phyloP scores from a whole-genome alignment of 2,888 invertebrate genomes.

The Tolmerus cingulatus region DNA sequence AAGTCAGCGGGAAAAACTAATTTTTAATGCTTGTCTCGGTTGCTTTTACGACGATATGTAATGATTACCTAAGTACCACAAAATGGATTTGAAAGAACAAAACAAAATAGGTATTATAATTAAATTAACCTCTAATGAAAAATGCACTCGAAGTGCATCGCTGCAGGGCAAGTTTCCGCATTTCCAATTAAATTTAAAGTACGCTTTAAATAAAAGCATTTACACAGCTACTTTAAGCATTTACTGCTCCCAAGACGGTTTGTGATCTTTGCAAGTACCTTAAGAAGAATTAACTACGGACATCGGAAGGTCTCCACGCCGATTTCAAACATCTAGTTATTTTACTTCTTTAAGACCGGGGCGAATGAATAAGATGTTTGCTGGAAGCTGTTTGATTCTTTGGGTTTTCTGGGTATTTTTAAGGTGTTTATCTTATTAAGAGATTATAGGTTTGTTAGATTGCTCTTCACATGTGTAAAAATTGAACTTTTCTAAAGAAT shows the following conservation, averaged over 20 bases:
- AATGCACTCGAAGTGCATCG: too few species aligned
- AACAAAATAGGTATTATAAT: too few species aligned
- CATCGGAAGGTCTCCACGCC: too few species aligned
- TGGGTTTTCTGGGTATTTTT: too few species aligned
- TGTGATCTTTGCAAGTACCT: neutral
- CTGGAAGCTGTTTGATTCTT: too few species aligned
- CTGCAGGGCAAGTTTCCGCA: neutral
- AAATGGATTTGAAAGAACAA: neutral
- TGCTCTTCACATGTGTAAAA: too few species aligned
- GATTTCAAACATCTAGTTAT: too few species aligned
- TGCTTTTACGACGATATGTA: neutral
- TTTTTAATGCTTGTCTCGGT: neutral
- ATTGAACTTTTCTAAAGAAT: too few species aligned
- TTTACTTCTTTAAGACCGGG: too few species aligned
- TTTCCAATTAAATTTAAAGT: neutral
- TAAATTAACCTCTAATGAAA: neutral
- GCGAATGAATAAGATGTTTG: too few species aligned
- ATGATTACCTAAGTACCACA: neutral
- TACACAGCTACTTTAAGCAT: neutral
- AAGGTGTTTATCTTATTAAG: too few species aligned
- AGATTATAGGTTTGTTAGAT: too few species aligned
- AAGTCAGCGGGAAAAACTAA: neutral
- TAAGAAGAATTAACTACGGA: neutral
- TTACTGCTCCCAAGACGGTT: neutral
- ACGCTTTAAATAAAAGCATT: neutral